Conservation (phyloP, 1,140 invertebrate genomes). For the Archegozetes longisetosus region DNA sequence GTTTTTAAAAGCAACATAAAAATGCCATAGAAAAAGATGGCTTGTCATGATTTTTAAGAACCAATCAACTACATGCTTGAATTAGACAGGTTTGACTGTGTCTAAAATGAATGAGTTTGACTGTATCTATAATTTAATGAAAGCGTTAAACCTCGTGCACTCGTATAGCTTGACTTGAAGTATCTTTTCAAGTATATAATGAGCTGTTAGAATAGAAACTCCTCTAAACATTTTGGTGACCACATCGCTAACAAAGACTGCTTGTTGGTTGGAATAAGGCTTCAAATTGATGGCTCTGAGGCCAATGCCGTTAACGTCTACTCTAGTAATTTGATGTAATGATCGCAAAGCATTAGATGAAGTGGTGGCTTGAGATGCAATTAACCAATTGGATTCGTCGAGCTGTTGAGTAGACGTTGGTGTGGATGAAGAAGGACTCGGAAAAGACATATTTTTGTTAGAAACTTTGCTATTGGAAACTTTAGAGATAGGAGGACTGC, state of each 20-base stretch:
- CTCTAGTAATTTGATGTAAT: slow-evolving; percentile 2
- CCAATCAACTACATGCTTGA: no score
- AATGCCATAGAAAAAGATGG: no score
- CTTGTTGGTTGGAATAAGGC: slow-evolving; percentile 57
- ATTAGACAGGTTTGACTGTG: no score
- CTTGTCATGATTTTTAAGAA: no score
- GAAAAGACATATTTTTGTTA: no score
- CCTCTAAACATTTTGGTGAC: slow-evolving; percentile 59
- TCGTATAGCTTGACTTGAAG: slow-evolving; percentile 56
- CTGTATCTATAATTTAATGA: no score
- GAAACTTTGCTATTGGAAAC: slow-evolving; percentile 6
- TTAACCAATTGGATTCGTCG: slow-evolving; percentile 3
- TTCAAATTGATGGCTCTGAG: slow-evolving; percentile 70
- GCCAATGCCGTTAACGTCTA: slow-evolving; percentile 50
- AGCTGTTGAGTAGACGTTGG: background rate
- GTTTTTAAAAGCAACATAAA: no score
- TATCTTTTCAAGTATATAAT: slow-evolving; percentile 54
- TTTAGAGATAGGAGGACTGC: slow-evolving; percentile 1
- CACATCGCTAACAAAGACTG: slow-evolving; percentile 58
- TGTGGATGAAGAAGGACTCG: slow-evolving; percentile 6
- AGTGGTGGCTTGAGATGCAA: slow-evolving; percentile 45
- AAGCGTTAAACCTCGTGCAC: slow-evolving; percentile 54
- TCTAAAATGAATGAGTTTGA: no score
- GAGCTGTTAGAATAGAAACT: slow-evolving; percentile 48
- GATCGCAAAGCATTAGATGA: slow-evolving; percentile 40